Base-by-base conservation (phyloP, 2,113 vertebrate genomes). In the Carettochelys insculpta region DNA sequence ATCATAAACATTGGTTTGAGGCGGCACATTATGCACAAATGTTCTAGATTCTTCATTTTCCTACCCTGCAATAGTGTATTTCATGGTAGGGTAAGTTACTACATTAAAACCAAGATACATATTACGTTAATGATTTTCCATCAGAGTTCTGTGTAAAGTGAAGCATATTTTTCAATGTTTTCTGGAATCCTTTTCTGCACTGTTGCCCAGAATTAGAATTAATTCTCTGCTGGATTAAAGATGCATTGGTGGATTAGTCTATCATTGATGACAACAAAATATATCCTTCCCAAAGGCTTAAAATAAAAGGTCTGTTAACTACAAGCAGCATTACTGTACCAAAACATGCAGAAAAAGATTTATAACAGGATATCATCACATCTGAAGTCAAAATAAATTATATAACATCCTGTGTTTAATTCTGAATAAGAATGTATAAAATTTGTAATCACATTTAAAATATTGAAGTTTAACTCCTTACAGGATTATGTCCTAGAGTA, bases 241-340 rank as follows among this genome's bases (percentile, higher is more conserved):
- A 87, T 96, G 94, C 94, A 96, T 92, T 93, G 94, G 83, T 97
- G 96, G 96, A 97, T 97, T 97, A 97, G 95, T 97, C 97, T 96
- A 90, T 96, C 96, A 93, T 92, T 96, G 97, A 97, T 97, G 97
- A 96, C 96, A 97, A 95, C 96, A 97, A 92, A 95, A 96, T 96
- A 94, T 92, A 96, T 95, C 95, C 95, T 95, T 94, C 86, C 89
- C 86, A 96, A 91, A 89, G 92, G 95, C 96, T 97, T 97, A 97
- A 97, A 97, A 92, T 90, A 86, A 95, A 95, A 95, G 61, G 89
- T 96, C 93, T 94, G 90, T 96, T 96, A 97, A 95, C 92, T 89
- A 94, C 89, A 95, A 80, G 85, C 51, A 77, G 48, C 41, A 61
- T 34, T 88, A 93, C 78, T 93, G 87, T 13, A 92, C 52, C 52